These are phyloP conservation scores for Nasonia longicornis DNA, from an alignment of 1,140 invertebrate species.

Conservation along the genomic window DNA sequence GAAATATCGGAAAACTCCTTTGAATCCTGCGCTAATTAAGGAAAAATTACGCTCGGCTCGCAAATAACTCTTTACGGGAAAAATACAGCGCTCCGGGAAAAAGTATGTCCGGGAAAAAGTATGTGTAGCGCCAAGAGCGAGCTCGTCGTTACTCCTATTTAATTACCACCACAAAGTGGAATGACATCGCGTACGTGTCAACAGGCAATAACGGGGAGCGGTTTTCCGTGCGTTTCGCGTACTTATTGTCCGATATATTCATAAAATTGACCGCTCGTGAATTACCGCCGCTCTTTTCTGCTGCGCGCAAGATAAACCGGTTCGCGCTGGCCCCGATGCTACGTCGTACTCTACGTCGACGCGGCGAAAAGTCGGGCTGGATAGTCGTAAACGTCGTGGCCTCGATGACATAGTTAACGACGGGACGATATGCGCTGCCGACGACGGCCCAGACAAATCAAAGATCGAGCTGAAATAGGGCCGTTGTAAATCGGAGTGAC, in stretches of 20 bases:
- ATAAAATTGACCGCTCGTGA: slow-evolving; percentile 36
- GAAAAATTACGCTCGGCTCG: not conserved
- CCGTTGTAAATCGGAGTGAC: slow-evolving; percentile 21
- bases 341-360: not conserved
- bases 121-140: not conserved
- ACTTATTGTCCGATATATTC: slow-evolving; percentile 43
- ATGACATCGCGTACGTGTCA: slow-evolving; percentile 33
- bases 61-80: not conserved
- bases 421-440: not conserved
- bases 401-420: slow-evolving; percentile 33
- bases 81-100: not conserved
- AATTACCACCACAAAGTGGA: slow-evolving; percentile 37
- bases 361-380: not conserved
- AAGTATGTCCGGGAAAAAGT: not conserved
- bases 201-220: slow-evolving; percentile 35
- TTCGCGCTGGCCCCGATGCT: slow-evolving; percentile 13
- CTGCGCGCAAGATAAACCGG: slow-evolving; percentile 2
- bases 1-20: not conserved
- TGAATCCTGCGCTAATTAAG: not conserved
- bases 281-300: slow-evolving; percentile 23
- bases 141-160: slow-evolving; percentile 34
- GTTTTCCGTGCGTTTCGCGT: slow-evolving; percentile 16
- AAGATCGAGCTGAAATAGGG: not conserved
- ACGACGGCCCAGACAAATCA: not conserved
- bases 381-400: not conserved